phyloP scores from a whole-genome alignment of 2,113 vertebrate genomes.

The Anoplopoma fimbria region DNA sequence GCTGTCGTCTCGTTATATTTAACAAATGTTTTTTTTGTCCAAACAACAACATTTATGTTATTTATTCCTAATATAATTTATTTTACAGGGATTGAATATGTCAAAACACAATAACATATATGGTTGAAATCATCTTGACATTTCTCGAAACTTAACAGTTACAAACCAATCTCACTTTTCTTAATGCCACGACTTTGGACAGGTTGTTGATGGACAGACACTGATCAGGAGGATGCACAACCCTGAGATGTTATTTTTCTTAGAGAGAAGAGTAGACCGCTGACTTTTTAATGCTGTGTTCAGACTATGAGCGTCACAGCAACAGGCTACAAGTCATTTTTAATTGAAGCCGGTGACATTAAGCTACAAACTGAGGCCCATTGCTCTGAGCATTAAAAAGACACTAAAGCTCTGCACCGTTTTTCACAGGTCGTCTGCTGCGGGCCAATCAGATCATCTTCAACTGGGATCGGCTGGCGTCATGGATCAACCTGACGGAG shows the following conservation, averaged over 20 bases:
- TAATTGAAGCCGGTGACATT: background rate
- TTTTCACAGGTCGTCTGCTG: conserved; percentile 89
- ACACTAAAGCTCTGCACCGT: background rate
- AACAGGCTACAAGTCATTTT: background rate
- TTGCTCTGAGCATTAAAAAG: background rate
- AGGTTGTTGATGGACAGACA: background rate
- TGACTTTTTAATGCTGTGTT: background rate
- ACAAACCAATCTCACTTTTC: background rate
- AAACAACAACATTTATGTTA: background rate
- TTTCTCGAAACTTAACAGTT: background rate
- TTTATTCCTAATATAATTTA: background rate
- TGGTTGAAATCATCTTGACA: background rate
- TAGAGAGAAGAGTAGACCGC: background rate
- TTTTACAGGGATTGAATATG: background rate
- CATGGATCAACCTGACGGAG: conserved; percentile 99
- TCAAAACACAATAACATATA: too few species aligned
- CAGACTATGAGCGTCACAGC: background rate
- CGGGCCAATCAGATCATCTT: conserved; percentile 98
- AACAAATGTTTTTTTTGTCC: background rate
- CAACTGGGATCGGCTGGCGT: conserved; percentile 96
- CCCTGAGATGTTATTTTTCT: background rate
- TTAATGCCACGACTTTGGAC: background rate
- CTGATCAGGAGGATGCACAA: background rate
- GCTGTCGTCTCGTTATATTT: background rate
- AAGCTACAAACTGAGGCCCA: background rate